Evolutionary conservation across 1,140 invertebrate species (phyloP), one percentile per base, ranked within the genome.

Genomic region (Papilio helenus): DNA sequence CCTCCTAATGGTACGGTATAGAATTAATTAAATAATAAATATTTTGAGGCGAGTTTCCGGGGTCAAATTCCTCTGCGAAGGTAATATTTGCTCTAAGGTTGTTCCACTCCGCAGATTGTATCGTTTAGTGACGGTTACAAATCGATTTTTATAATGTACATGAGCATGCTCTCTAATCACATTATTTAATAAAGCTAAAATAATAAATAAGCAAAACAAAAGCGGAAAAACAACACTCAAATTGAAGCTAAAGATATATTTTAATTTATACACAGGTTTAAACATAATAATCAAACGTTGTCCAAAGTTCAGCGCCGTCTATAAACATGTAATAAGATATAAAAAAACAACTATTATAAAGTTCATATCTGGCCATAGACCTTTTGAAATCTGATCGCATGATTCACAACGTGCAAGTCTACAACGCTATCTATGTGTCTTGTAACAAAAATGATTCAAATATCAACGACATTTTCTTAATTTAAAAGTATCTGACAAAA

Each of bases 61-160:
- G 76, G 76, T 77, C 76, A 77, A 77, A 77, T 77, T 77, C 76
- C 76, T 65, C 55, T 61, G n/a, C 26, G 76, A 77, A 65, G 76
- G 74, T 61, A 42, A 74, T 26, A 44, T 46, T 77, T 65, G 55
- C 55, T 42, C 46, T 77, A 77, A 77, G 76, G 76, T 77, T 77
- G 42, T 77, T 77, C 58, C 76, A 42, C 51, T 77, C 29, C 34
- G 23, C 51, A 77, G 74, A 77, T 77, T 61, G 10, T 61, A 77
- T 77, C 74, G 55, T 42, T 29, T 46, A n/a, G 72, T 20, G 72
- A 72, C 72, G 42, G 3, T 10, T 10, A 72, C 42, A 72, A 72
- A 72, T 72, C 20, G 39, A 23, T 73, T 46, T 73, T 49, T 49
- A 2, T 73, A 49, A 44, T 72, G 16, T 73, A 49, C n/a, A 39